Conservation (phyloP, 2,888 invertebrate species). For the Philonicus albiceps region DNA sequence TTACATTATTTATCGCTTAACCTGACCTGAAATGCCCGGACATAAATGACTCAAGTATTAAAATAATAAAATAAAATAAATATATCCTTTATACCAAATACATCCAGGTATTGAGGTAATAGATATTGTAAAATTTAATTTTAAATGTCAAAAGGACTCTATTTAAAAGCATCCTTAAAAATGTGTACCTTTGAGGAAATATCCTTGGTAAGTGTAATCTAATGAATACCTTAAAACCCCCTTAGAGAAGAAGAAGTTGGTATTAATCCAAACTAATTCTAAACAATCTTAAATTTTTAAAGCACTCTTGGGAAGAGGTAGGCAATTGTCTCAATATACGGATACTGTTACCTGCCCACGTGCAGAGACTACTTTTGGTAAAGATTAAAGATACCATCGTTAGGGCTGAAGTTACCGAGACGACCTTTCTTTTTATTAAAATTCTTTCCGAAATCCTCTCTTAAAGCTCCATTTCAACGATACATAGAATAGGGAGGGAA, state of each 20-base stretch:
- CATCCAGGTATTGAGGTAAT: too few species aligned
- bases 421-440: neutral
- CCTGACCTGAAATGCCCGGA: too few species aligned
- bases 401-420: neutral
- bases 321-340: neutral
- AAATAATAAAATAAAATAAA: too few species aligned
- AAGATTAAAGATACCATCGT: neutral
- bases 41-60: too few species aligned
- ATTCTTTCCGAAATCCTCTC: neutral
- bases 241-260: neutral
- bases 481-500: neutral
- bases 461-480: neutral
- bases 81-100: too few species aligned
- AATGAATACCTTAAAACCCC: neutral
- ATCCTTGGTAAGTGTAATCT: neutral
- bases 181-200: neutral
- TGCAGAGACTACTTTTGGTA: neutral
- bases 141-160: neutral
- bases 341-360: neutral
- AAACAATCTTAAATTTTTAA: neutral
- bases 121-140: too few species aligned
- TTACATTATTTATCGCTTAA: too few species aligned
- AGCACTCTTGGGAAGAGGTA: neutral
- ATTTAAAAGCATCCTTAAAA: neutral
- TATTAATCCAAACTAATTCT: neutral